Evolutionary conservation across 2,797 vertebrate species (phyloP).

Genomic region (Spinus pinus): DNA sequence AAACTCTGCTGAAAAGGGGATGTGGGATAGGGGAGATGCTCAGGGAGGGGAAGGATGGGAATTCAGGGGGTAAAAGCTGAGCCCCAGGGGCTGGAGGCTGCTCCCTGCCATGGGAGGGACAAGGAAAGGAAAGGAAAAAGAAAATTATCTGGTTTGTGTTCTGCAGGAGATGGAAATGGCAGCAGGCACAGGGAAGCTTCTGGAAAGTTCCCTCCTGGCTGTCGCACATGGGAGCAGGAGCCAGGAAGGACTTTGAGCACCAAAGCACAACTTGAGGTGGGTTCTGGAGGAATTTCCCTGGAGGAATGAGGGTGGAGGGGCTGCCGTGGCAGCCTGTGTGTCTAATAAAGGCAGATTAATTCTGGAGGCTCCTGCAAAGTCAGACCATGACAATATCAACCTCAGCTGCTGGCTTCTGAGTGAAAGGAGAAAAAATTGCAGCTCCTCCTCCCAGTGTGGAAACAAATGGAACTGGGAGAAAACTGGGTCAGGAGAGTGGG

Average conservation of each 20-base stretch:
- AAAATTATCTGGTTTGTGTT: background rate
- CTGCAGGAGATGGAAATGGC: background rate
- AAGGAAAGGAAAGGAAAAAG: background rate
- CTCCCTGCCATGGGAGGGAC: background rate
- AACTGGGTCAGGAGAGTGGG: fast-evolving
- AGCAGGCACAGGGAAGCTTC: background rate
- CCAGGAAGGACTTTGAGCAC: background rate
- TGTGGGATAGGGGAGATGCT: background rate
- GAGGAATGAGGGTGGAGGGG: conserved; percentile 14
- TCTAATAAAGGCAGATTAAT: conserved; percentile 58
- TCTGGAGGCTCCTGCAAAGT: background rate
- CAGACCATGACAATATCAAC: background rate
- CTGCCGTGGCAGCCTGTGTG: background rate
- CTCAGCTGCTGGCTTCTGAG: background rate
- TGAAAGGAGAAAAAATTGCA: background rate
- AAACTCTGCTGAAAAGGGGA: fast-evolving
- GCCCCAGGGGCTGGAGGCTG: fast-evolving
- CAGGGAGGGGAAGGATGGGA: too few species aligned
- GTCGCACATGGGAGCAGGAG: background rate
- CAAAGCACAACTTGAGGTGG: background rate
- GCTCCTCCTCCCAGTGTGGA: fast-evolving
- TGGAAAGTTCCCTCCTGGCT: background rate
- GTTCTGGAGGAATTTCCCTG: background rate
- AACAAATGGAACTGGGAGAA: background rate
- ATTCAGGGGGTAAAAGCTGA: fast-evolving